Evolutionary conservation across 2,113 vertebrate species (phyloP).

Genomic region (Dinomys branickii): DNA sequence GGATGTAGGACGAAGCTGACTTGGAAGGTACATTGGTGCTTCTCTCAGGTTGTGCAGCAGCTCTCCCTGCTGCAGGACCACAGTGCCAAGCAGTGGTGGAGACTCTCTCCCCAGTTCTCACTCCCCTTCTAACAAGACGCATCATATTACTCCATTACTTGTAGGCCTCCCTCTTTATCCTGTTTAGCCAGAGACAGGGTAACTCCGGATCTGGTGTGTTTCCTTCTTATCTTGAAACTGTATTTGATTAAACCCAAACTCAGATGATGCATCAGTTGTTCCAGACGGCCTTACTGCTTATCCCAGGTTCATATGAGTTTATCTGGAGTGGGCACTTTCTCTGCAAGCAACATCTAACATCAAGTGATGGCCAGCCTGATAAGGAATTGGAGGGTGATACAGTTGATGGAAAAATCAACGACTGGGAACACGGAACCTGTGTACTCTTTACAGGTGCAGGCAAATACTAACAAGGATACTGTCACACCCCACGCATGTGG

Average conservation of each 20-base stretch:
- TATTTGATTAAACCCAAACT: constrained; percentile 6
- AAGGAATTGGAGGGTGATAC: constrained; percentile 66
- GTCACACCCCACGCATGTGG: not conserved
- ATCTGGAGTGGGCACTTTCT: constrained; percentile 45
- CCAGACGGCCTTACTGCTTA: constrained; percentile 48
- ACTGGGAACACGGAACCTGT: not conserved
- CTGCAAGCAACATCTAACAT: constrained; percentile 35
- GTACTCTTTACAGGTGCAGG: not conserved
- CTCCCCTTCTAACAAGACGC: not conserved
- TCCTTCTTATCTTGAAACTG: constrained; percentile 63
- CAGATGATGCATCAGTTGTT: constrained; percentile 18
- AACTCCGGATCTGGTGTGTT: constrained; percentile 36
- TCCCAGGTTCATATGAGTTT: constrained; percentile 51
- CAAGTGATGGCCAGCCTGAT: constrained; percentile 42
- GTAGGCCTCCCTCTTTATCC: not conserved
- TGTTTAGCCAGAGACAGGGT: constrained; percentile 41
- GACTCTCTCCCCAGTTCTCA: not conserved
- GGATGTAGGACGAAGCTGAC: not conserved
- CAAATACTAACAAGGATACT: not conserved
- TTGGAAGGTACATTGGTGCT: rapidly evolving
- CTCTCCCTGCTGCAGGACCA: not conserved
- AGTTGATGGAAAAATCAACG: constrained; percentile 49
- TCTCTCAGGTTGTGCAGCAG: not conserved
- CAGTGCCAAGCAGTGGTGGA: rapidly evolving
- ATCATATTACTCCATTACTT: not conserved